These are phyloP conservation scores for Pseudobourletiella spinata DNA, from an alignment of 1,140 invertebrate species.

Conservation along the genomic window DNA sequence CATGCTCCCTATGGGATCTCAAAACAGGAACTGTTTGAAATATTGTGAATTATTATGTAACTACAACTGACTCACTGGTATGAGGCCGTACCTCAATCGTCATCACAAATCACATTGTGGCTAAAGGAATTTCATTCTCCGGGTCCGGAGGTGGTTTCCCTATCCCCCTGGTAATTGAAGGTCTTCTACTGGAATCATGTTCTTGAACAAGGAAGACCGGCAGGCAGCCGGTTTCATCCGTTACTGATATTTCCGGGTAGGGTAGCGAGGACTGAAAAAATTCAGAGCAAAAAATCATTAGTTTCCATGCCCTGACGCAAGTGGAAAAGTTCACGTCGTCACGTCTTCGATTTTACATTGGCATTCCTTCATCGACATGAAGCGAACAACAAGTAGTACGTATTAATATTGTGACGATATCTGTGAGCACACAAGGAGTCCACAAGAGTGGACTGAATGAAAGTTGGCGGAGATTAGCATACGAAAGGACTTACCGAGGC, in stretches of 20 bases:
- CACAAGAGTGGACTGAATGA: no score
- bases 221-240: slow-evolving; percentile 72
- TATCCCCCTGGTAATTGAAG: slow-evolving; percentile 68
- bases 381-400: no score
- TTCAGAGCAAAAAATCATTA: not conserved
- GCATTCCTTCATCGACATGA: no score
- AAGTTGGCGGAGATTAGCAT: no score
- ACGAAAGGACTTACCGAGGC: slow-evolving; percentile 41
- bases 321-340: slow-evolving; percentile 16
- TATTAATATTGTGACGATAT: no score
- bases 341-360: no score
- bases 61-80: no score
- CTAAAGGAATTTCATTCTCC: slow-evolving; percentile 30
- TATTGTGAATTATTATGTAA: no score
- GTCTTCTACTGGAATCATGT: slow-evolving; percentile 55
- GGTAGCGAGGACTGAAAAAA: slow-evolving; percentile 30
- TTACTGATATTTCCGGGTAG: slow-evolving; percentile 77
- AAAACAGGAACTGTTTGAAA: no score
- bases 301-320: slow-evolving; percentile 40
- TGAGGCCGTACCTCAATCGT: no score
- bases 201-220: slow-evolving; percentile 41
- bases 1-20: no score
- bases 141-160: slow-evolving; percentile 41
- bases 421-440: no score
- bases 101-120: slow-evolving; percentile 22